Base-by-base conservation (phyloP, 2,113 vertebrate genomes). In the Mesocricetus auratus region DNA sequence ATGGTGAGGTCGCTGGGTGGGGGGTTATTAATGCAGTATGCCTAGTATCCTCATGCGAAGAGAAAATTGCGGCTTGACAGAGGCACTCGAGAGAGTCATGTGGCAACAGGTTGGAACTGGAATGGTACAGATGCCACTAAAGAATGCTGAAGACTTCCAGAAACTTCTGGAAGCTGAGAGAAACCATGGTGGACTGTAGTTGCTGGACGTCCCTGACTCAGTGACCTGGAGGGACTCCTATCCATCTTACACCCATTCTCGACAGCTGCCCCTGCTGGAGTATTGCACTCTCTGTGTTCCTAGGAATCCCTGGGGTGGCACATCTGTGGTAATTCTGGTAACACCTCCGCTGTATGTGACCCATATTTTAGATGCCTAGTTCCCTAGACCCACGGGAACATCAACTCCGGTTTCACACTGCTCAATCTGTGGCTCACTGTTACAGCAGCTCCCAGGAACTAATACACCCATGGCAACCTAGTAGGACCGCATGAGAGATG, bases 1-100 rank as follows among this genome's bases (percentile, higher is more conserved):
- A 21, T 10, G 45, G 17, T 2, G 69, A 62, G 50, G 26, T 78
- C 21, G 0, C 15, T 7, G 53, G 39, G n/a, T n/a, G n/a, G 78
- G 77, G 0, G 47, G 17, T 0, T 13, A 78, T 56, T 24, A 4
- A 6, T 50, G 22, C 16, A 13, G n/a, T 1, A 29, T 16, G n/a
- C 13, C 24, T 13, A 0, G 19, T 3, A 42, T 60, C 39, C 31
- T 21, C 56, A 39, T 31, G 1, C 58, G 39, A 73, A n/a, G 79
- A 73, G 78, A 60, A 42, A 42, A 60, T 47, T 22, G 47, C 21
- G 17, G 2, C 19, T 13, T 15, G 13, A 21, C 5, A 19, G 79
- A 45, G 66, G 53, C 19, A 53, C 2, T 13, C 26, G 36, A 24
- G 68, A 42, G 31, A 36, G 56, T 16, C 36, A 73, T 33, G 11